phyloP scores from a whole-genome alignment of 1,140 invertebrate genomes.

The Scaptomyza pallida region DNA sequence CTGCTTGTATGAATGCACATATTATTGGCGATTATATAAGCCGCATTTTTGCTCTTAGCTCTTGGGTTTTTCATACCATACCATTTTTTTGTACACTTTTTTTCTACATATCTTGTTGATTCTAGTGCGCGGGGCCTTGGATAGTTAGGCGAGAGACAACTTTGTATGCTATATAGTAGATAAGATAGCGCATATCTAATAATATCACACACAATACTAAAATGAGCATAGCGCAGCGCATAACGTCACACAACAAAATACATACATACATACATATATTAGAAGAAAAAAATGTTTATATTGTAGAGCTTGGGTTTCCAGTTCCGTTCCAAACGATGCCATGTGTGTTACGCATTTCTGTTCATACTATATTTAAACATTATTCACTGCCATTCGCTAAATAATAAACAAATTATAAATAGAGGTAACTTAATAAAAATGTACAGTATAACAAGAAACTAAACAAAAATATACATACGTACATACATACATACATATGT shows the following conservation, averaged over 20 bases:
- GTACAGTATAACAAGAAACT: conserved; percentile 53
- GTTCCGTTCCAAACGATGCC: conserved; percentile 26
- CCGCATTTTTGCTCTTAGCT: conserved; percentile 39
- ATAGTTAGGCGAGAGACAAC: conserved; percentile 32
- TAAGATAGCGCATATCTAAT: conserved; percentile 82
- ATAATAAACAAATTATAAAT: conserved; percentile 83
- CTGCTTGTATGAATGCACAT: conserved; percentile 8
- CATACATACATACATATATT: conserved; percentile 2
- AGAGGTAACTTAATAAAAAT: conserved; percentile 80
- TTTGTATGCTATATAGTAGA: conserved; percentile 66
- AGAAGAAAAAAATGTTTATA: conserved; percentile 25
- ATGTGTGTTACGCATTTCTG: conserved; percentile 26
- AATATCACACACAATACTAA: conserved; percentile 61
- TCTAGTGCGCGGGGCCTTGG: conserved; percentile 39
- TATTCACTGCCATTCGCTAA: conserved; percentile 75
- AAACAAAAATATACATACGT: conserved; percentile 28
- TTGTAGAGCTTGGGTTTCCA: conserved; percentile 38
- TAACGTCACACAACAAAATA: conserved; percentile 60
- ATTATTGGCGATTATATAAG: conserved; percentile 65
- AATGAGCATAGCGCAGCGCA: conserved; percentile 49
- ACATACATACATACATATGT: conserved; percentile 20
- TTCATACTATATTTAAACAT: conserved; percentile 71
- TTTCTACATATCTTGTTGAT: neutral
- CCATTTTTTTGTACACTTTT: neutral
- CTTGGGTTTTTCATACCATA: conserved; percentile 28